Percentiles rank a stretch among this genome's conserved stretches.
Evolutionary conservation across 2,797 vertebrate genomes (phyloP).

Genomic region (Enteromius radiatus): DNA sequence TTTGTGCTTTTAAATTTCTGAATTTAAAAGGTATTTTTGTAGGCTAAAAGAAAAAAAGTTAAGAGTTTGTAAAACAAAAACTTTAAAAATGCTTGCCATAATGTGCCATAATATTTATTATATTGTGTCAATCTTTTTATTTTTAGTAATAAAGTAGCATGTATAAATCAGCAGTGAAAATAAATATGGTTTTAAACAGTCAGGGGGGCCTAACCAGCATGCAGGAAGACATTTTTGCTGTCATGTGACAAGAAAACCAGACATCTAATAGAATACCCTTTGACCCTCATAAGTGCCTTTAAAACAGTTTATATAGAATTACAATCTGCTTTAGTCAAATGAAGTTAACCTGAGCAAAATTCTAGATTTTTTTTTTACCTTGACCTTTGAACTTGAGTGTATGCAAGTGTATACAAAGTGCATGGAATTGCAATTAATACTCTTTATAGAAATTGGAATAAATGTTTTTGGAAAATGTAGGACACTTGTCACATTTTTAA

Average conservation of each 20-base stretch:
- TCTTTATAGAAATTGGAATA: neutral
- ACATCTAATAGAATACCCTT: neutral
- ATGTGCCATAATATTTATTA: neutral
- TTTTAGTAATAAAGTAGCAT: neutral
- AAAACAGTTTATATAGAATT: neutral
- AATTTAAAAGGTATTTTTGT: neutral
- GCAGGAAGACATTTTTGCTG: slow-evolving; percentile 12
- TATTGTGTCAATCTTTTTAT: neutral
- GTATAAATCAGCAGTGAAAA: neutral
- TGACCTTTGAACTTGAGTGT: neutral
- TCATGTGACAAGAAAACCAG: slow-evolving; percentile 10
- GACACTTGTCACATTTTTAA: neutral
- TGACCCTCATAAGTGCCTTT: neutral
- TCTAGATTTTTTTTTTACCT: too few relatives aligned
- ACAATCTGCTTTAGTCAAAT: neutral
- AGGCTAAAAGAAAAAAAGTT: neutral
- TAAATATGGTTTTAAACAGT: neutral
- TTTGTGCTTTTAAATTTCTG: neutral
- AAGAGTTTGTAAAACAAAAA: neutral
- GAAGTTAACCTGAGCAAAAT: neutral
- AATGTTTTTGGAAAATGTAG: neutral
- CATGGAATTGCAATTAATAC: neutral
- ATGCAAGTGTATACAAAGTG: neutral
- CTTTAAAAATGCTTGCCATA: neutral
- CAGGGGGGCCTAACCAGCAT: neutral